A percentile compares a stretch with the other conserved stretches of the same genome.
These are phyloP conservation scores for Apoderus coryli DNA, from an alignment of 2,888 invertebrate species.

Conservation along the genomic window DNA sequence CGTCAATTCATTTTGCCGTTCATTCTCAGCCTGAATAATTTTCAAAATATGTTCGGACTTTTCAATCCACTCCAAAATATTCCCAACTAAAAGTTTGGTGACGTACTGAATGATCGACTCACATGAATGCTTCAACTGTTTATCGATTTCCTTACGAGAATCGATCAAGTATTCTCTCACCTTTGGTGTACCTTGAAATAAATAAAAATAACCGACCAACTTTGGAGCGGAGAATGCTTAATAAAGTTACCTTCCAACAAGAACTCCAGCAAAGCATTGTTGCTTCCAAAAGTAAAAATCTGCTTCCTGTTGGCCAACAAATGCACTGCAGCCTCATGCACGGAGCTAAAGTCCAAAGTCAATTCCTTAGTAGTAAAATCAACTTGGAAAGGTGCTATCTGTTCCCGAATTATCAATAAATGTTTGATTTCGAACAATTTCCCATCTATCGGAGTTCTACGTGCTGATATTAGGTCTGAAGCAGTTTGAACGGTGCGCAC, in stretches of 20 bases:
- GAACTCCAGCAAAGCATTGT: slow-evolving; percentile 88
- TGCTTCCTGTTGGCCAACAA: slow-evolving; percentile 64
- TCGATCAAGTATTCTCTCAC: slow-evolving; percentile 86
- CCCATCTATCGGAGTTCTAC: slow-evolving; percentile 73
- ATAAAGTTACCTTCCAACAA: slow-evolving; percentile 76
- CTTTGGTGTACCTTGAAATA: slow-evolving; percentile 87
- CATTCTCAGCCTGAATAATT: slow-evolving; percentile 16
- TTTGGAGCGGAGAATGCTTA: too few species aligned
- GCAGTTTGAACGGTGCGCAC: slow-evolving; percentile 80
- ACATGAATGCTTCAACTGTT: slow-evolving; percentile 78
- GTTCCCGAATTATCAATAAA: slow-evolving; percentile 87
- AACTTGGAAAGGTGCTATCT: slow-evolving; percentile 89
- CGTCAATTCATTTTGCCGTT: slow-evolving; percentile 16
- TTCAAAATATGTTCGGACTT: slow-evolving; percentile 34
- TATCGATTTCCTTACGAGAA: slow-evolving; percentile 91
- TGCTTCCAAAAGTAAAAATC: slow-evolving; percentile 65
- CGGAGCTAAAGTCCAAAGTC: slow-evolving; percentile 82
- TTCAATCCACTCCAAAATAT: slow-evolving; percentile 25
- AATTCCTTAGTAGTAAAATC: slow-evolving; percentile 90
- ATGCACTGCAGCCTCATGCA: slow-evolving; percentile 73
- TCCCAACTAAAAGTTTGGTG: slow-evolving; percentile 52
- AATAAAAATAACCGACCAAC: too few species aligned
- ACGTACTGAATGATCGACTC: slow-evolving; percentile 75
- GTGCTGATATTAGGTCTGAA: slow-evolving; percentile 58
- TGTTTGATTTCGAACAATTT: slow-evolving; percentile 97